These are phyloP conservation scores for Nyctibius grandis DNA, from an alignment of 2,797 vertebrate genomes.

Conservation along the genomic window DNA sequence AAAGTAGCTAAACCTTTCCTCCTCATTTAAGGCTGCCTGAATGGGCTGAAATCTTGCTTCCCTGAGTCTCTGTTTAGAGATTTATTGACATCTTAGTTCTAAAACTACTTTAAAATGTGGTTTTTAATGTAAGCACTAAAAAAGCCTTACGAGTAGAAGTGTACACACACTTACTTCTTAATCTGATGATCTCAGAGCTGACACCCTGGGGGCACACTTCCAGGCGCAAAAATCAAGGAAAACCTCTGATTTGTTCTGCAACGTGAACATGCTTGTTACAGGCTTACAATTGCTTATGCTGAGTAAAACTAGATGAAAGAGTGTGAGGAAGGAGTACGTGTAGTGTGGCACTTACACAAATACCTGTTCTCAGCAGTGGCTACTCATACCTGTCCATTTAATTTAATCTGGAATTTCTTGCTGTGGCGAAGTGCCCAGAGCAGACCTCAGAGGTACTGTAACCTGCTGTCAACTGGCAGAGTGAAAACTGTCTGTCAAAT, in stretches of 20 bases:
- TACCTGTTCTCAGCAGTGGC: not conserved
- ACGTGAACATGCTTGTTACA: not conserved
- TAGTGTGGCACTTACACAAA: not conserved
- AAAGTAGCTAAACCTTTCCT: slow-evolving; percentile 33
- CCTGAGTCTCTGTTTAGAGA: not conserved
- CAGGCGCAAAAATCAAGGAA: slow-evolving; percentile 16
- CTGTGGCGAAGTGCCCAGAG: not conserved
- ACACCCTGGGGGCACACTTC: slow-evolving; percentile 2
- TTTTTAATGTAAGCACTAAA: slow-evolving; percentile 21
- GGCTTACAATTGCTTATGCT: not conserved
- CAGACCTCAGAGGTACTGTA: not conserved
- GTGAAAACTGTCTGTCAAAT: not conserved
- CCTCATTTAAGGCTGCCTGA: not conserved
- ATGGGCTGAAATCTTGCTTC: not conserved
- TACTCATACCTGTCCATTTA: rapidly evolving
- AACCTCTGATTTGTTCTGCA: slow-evolving; percentile 27
- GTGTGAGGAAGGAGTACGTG: not conserved
- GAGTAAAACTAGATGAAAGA: not conserved
- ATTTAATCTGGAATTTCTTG: not conserved
- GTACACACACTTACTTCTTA: not conserved
- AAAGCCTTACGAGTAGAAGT: not conserved
- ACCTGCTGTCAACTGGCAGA: not conserved
- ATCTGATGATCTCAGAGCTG: not conserved
- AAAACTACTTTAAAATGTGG: not conserved
- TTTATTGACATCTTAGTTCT: not conserved